Base-by-base conservation (phyloP, 1,140 invertebrate genomes). In the Procambarus virginalis region DNA sequence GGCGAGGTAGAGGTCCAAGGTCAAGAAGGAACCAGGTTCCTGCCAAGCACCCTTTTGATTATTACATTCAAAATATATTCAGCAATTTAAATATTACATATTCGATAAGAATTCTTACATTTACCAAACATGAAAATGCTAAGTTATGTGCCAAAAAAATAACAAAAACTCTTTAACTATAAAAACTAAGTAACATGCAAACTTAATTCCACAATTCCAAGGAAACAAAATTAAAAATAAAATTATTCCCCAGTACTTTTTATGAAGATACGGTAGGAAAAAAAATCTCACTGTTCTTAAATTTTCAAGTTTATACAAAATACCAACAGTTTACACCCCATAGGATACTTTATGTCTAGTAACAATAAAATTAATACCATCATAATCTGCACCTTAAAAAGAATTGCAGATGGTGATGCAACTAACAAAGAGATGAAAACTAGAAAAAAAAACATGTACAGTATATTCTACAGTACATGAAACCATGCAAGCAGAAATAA, bases 111-210 rank as follows among this genome's bases (percentile, higher is more conserved):
- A 78, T 45, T 49, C 22, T 73, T 22, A 34, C 20, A 73, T 22
- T 34, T 55, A n/a, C 49, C n/a, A 58, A 80, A 34, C 34, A 34
- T 34, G 12, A 80, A 58, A 20, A 55, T 83, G 60, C 2, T 49
- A 83, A 46, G 46, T 60, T 45, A 46, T 45, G 45, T 83, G 17
- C 17, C 34, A n/a, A 82, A 83, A 83, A 46, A 64, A 84, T 51
- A 64, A 75, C 14, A 58, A 45, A 14, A 68, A 17, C 17, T 9
- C 17, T 55, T 55, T 58, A 46, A 60, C 34, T 34, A 83, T 8
- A 83, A 79, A 78, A 86, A 64, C 5, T n/a, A 64, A 46, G 48
- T 22, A 79, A 78, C 60, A 64, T 64, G 60, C 60, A 64, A 64
- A 64, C 10, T 1, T 64, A 64, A 20, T 17, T 20, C 60, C 60